phyloP scores from a whole-genome alignment of 2,113 vertebrate species.

The Phyllostomus hastatus region DNA sequence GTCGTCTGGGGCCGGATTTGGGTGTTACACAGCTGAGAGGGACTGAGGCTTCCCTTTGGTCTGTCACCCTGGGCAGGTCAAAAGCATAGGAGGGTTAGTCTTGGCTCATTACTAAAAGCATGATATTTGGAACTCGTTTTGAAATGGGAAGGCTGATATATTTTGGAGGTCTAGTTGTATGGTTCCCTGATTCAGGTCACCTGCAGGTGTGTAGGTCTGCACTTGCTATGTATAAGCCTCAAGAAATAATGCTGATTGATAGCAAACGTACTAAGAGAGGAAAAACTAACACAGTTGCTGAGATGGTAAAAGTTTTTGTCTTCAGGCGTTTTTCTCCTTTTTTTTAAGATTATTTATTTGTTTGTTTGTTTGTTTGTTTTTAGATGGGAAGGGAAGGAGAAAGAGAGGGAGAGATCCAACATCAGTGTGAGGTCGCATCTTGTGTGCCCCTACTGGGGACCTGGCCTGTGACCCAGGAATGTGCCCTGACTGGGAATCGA shows the following conservation, averaged over 20 bases:
- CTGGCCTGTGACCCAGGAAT: no score
- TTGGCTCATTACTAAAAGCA: background rate
- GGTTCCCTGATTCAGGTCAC: background rate
- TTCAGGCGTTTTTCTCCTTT: background rate
- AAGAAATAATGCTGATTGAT: background rate
- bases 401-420: no score
- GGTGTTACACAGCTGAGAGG: background rate
- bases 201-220: background rate
- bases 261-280: background rate
- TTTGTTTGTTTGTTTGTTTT: no score
- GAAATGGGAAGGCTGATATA: background rate
- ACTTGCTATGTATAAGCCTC: background rate
- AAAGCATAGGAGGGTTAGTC: background rate
- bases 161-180: background rate
- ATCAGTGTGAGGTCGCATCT: no score
- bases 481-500: no score
- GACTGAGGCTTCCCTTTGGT: background rate
- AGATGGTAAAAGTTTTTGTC: background rate
- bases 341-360: no score
- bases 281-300: background rate
- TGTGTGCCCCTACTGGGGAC: no score
- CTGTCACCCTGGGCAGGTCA: background rate
- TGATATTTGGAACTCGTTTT: background rate
- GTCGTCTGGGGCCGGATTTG: slow-evolving; percentile 15
- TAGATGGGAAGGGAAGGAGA: no score